phyloP scores from a whole-genome alignment of 1,140 invertebrate genomes.

The Cherax quadricarinatus region DNA sequence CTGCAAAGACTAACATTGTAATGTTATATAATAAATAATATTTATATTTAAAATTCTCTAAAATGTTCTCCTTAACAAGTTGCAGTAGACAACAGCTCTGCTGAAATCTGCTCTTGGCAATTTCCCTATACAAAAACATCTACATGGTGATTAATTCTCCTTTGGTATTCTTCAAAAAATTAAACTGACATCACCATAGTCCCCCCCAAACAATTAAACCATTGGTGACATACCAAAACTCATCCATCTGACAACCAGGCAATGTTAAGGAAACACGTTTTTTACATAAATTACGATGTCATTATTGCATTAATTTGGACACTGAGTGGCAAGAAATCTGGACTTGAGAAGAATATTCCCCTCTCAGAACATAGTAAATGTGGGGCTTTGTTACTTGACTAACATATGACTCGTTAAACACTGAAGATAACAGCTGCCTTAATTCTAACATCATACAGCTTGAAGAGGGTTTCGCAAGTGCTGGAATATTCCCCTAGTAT shows the following conservation, averaged over 20 bases:
- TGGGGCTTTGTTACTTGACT: neutral
- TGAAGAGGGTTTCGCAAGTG: neutral
- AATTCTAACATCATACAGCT: slow-evolving; percentile 28
- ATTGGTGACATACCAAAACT: neutral
- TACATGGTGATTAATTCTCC: too few species aligned
- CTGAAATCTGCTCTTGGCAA: too few species aligned
- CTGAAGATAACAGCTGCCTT: slow-evolving; percentile 7
- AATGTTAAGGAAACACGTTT: neutral
- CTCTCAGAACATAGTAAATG: neutral
- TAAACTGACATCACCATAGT: neutral
- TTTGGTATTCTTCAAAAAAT: neutral
- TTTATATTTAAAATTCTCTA: too few species aligned
- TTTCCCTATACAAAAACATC: too few species aligned
- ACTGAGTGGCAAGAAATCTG: neutral
- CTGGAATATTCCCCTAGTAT: neutral
- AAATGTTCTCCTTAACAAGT: too few species aligned
- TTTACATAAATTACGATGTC: neutral
- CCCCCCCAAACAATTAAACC: too few species aligned
- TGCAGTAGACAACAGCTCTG: too few species aligned
- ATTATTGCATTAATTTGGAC: neutral
- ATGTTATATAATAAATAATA: too few species aligned
- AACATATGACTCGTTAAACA: slow-evolving; percentile 15
- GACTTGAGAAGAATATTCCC: neutral
- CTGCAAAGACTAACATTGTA: too few species aligned
- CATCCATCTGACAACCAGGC: neutral